These are phyloP conservation scores for Vireo griseus DNA, from an alignment of 2,797 vertebrate species.

Conservation along the genomic window DNA sequence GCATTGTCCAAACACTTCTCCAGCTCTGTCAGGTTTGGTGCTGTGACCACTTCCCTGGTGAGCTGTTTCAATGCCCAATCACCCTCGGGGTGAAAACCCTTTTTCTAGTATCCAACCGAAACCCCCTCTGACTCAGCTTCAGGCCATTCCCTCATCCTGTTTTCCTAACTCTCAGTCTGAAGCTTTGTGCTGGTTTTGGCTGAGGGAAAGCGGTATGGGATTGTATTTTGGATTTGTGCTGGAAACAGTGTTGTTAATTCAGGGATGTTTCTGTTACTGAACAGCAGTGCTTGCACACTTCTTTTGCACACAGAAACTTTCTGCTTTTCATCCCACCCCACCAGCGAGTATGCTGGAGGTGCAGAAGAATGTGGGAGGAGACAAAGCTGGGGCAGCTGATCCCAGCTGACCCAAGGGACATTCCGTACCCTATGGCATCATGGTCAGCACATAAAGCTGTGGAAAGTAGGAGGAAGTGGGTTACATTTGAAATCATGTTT, in stretches of 20 bases:
- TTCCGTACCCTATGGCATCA: background rate
- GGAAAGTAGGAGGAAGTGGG: background rate
- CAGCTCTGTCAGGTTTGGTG: background rate
- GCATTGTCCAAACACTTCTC: background rate
- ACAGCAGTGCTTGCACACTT: too few species aligned
- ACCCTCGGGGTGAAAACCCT: rapidly evolving
- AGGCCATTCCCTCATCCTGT: background rate
- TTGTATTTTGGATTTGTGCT: background rate
- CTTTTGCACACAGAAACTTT: too few species aligned
- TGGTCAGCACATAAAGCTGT: background rate
- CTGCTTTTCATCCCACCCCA: background rate
- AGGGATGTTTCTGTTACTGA: background rate
- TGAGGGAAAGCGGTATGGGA: too few species aligned
- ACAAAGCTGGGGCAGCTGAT: background rate
- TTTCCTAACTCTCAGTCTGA: background rate
- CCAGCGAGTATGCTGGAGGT: rapidly evolving
- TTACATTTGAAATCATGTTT: background rate
- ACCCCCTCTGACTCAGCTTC: background rate
- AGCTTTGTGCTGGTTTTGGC: background rate
- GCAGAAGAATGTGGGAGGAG: background rate
- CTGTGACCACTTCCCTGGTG: background rate
- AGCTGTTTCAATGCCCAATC: background rate
- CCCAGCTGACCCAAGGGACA: background rate
- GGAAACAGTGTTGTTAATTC: background rate
- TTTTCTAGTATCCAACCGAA: background rate